Base-by-base conservation (phyloP, 2,113 vertebrate species). In the Craseonycteris thonglongyai region DNA sequence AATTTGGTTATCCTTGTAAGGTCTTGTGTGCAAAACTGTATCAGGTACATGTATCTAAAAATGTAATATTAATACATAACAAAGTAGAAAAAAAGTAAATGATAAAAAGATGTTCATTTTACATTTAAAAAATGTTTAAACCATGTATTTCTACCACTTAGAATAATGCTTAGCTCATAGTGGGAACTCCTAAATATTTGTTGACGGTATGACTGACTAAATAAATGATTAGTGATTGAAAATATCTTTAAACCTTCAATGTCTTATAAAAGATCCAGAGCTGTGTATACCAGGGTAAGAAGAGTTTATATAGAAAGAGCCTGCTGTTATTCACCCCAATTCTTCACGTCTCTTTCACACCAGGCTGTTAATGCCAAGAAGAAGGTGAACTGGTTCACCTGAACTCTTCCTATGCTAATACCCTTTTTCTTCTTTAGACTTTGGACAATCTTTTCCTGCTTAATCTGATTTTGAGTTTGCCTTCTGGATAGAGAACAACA, bases 31-130 rank as follows among this genome's bases (percentile, higher is more conserved):
- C 42, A 76, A 93, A 93, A 92, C 69, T 49, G 49, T 54, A 90
- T n/a, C 9, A 90, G 30, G 42, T 6, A 83, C n/a, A 78, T n/a
- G 42, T 33, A 90, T n/a, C 42, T 76, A 58, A 56, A 81, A 90
- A 71, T 88, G 26, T 63, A 92, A 28, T 47, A 40, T 58, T 76
- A 89, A 89, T 26, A 76, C 15, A 78, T 28, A 14, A 87, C 40
- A 78, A 89, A 59, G 65, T 28, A 91, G 65, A 96, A 94, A 69
- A 51, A 92, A 66, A 82, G 33, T 33, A 72, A 71, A 74, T 21
- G 45, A 38, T n/a, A 49, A 47, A 79, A 54, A 61, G 38, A 45
- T 9, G 21, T 47, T 58, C 16, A 81, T 71, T 81, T 80, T 81
- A 65, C 30, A 94, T 79, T 86, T 79, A n/a, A 71, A 72, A 84